phyloP scores from a whole-genome alignment of 2,888 invertebrate species.

The Xylota segnis region DNA sequence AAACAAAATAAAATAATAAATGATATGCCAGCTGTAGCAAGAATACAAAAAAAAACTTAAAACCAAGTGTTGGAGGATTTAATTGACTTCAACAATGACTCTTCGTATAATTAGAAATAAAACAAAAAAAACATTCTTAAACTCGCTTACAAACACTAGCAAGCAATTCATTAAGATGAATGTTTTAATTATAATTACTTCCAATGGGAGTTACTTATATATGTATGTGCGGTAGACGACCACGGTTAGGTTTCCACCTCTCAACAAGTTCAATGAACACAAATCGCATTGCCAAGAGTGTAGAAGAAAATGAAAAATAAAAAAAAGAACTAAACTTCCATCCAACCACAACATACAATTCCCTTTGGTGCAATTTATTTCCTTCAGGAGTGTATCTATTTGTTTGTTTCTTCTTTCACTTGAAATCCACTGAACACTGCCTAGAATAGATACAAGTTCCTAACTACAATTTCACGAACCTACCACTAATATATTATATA shows the following conservation, averaged over 20 bases:
- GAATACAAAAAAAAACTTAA: constrained; percentile 2
- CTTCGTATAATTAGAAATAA: constrained; percentile 31
- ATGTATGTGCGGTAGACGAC: constrained; percentile 6
- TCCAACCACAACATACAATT: constrained; percentile 40
- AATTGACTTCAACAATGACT: constrained; percentile 53
- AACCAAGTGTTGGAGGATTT: constrained; percentile 68
- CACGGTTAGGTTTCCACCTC: constrained; percentile 4
- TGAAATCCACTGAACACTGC: not conserved
- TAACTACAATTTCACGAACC: constrained; percentile 57
- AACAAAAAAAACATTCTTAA: constrained; percentile 3
- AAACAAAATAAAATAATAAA: constrained; percentile 27
- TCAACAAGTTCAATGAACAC: constrained; percentile 73
- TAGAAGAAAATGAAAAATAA: constrained; percentile 18
- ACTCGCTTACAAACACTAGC: constrained; percentile 3
- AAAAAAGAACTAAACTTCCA: constrained; percentile 20
- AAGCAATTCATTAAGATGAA: constrained; percentile 58
- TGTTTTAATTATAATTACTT: constrained; percentile 60
- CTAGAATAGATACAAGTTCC: constrained; percentile 54
- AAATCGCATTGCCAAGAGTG: constrained; percentile 12
- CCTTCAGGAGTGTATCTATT: constrained; percentile 58
- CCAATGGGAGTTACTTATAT: constrained; percentile 16
- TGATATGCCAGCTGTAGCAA: constrained; percentile 4
- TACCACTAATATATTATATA: constrained; percentile 52
- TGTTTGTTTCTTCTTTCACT: constrained; percentile 27
- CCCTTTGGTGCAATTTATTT: constrained; percentile 72